Evolutionary conservation across 2,888 invertebrate species (phyloP), one percentile per base, ranked within the genome.

Genomic region (Dichetophora obliterata): DNA sequence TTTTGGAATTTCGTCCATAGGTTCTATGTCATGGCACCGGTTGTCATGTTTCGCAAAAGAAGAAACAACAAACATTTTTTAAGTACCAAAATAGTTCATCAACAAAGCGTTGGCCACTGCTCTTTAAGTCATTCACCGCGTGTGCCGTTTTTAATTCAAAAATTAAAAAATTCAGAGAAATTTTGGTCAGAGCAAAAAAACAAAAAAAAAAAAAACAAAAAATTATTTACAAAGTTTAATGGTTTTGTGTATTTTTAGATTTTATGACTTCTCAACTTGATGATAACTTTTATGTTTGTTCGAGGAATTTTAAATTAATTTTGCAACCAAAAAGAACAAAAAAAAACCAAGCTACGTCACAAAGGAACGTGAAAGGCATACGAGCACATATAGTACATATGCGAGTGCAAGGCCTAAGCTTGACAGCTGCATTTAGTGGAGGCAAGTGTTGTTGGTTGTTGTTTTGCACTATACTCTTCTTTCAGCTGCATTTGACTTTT

Each of bases 291-390:
- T n/a, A 19, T 54, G 54, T 22, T 54, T n/a, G n/a, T 19, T 54
- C 19, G 19, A 19, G 22, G 24, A 24, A 57, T 57, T 31, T 31
- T 57, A 22, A 16, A 11, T 59, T 27, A 24, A 59, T 27, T 43
- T 43, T 43, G 43, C 11, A 43, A 77, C 75, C 76, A 76, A 78
- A 77, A 81, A 80, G 75, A 76, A 76, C 77, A 81, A 78, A 43
- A 72, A 81, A 78, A 43, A 72, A 71, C 54, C 9, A n/a, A 27
- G 19, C 57, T 48, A 31, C 68, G 68, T 68, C 68, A 65, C 37
- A 65, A 34, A 9, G 31, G 34, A 19, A 9, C 37, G 37, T 16
- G 16, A 11, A 31, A 22, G 5, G 3, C 11, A 14, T 5, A 22
- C 11, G 31, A 1, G 31, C 19, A 27, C 34, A 34, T 27, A 16